Percentiles rank a stretch among this genome's conserved stretches.
These are phyloP conservation scores for Eupsilia transversa DNA, from an alignment of 2,888 invertebrate species.

Conservation along the genomic window DNA sequence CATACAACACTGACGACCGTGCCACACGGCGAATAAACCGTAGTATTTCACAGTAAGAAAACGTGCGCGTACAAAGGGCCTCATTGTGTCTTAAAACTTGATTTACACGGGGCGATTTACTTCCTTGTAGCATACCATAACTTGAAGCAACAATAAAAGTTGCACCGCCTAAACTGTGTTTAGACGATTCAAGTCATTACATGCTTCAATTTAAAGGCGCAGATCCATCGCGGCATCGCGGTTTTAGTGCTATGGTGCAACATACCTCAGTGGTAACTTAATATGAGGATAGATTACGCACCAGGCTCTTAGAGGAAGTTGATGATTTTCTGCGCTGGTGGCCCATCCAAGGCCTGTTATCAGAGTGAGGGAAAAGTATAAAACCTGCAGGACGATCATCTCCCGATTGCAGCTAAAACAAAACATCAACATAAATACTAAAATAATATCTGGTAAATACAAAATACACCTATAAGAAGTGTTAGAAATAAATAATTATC, in stretches of 20 bases:
- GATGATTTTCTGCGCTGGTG: conserved; percentile 79
- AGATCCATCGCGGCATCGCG: no score
- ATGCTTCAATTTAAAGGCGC: no score
- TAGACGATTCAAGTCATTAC: no score
- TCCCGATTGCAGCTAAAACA: conserved; percentile 78
- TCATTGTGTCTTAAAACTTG: no score
- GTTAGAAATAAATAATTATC: no score
- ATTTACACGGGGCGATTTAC: not conserved
- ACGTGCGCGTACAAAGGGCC: no score
- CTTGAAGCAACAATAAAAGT: not conserved
- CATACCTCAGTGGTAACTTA: not conserved
- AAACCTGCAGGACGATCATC: conserved; percentile 73
- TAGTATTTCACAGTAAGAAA: no score
- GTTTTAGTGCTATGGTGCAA: no score
- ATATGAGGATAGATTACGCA: conserved; percentile 57
- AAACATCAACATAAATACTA: not conserved
- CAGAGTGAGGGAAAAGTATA: conserved; percentile 77
- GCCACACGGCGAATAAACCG: no score
- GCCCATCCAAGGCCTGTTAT: conserved; percentile 83
- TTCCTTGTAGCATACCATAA: not conserved
- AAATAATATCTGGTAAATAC: no score
- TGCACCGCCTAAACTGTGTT: not conserved
- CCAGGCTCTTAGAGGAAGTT: conserved; percentile 85
- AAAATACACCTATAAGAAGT: not conserved
- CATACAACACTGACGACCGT: no score